These are phyloP conservation scores for Tinamus major DNA, from an alignment of 2,797 vertebrate species.

Conservation along the genomic window DNA sequence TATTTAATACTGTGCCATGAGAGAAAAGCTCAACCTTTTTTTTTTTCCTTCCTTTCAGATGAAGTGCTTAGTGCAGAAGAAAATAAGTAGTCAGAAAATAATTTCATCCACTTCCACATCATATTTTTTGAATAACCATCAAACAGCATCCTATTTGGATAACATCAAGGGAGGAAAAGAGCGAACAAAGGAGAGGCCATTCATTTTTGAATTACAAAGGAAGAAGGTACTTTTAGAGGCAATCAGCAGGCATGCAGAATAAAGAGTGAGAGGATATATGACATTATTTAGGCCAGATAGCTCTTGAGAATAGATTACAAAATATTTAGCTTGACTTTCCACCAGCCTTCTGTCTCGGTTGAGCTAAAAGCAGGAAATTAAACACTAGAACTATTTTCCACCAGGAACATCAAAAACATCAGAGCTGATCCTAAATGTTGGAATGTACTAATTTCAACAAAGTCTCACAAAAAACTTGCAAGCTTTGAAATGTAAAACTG, in stretches of 20 bases:
- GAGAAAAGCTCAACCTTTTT: not conserved
- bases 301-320: not conserved
- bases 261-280: not conserved
- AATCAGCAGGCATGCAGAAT: not conserved
- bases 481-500: not conserved
- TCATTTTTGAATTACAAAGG: not conserved
- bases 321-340: not conserved
- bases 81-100: not conserved
- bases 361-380: not conserved
- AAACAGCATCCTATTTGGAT: not conserved
- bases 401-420: not conserved
- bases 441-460: not conserved
- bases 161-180: not conserved
- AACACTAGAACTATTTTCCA: not conserved
- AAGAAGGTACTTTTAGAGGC: not conserved
- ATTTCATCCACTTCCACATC: not conserved
- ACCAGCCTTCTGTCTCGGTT: not conserved
- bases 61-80: not conserved
- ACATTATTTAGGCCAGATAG: not conserved
- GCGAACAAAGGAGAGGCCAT: fast-evolving
- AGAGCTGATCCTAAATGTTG: not conserved
- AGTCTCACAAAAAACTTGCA: not conserved
- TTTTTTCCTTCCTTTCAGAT: not conserved
- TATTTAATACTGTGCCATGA: not conserved
- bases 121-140: not conserved